Base-by-base conservation (phyloP, 2,797 vertebrate genomes). In the Argya squamiceps region DNA sequence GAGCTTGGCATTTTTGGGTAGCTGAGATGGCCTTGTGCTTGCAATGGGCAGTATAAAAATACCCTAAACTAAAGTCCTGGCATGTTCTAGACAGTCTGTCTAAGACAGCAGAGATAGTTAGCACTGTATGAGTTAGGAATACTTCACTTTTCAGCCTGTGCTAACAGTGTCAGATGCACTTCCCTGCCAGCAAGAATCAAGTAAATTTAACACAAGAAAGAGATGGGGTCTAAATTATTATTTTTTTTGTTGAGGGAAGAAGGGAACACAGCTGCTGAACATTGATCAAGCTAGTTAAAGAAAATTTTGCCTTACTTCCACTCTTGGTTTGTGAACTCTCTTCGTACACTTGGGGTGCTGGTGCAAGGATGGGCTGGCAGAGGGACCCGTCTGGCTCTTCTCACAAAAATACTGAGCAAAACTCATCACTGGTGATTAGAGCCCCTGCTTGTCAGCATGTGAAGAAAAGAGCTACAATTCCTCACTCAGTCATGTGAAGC, bases 381-480 rank as follows among this genome's bases (percentile, higher is more conserved):
- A 74, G 50, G 43, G 32, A 34, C 15, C 37, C 58, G 37, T 15
- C 41, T 84, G 49, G 2, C 34, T 89, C 11, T 56, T 19, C 14
- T 59, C 49, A 39, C 24, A 55, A 65, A 63, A 49, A 59, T 71
- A 41, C 14, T 19, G 20, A 21, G 15, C 20, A 85, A 71, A 88
- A 41, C 27, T 92, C 37, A 36, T 47, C 56, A 70, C 59, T 37
- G 83, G 23, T 93, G 56, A 82, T 92, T 84, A 95, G 77, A 93
- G 68, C 80, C 84, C 60, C 88, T 90, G 59, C 88, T 80, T 82
- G 67, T 92, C 95, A 96, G 88, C n/a, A 7, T 71, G 56, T 50
- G 77, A 87, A 62, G 71, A 89, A 91, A 85, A 90, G 85, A 95
- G 70, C 94, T 95, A 43, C 88, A 87, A 58, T 95, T 95, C 90